A percentile compares a stretch with the other conserved stretches of the same genome.
Evolutionary conservation across 2,797 vertebrate genomes (phyloP).

Genomic region (Halcyon chelicuti): DNA sequence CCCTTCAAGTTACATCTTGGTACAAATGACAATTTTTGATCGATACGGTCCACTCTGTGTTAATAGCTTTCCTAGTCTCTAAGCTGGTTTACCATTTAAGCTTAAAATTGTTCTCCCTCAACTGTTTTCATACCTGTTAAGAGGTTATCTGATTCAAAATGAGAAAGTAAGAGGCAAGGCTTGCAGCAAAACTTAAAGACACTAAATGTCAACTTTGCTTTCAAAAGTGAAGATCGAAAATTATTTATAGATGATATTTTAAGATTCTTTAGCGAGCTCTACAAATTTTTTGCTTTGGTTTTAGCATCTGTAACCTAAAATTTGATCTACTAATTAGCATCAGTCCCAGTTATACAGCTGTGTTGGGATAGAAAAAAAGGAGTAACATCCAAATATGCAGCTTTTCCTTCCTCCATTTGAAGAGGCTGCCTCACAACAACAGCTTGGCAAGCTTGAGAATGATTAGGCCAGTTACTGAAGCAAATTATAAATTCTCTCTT

Average conservation of each 20-base stretch:
- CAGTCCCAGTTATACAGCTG: slow-evolving; percentile 51
- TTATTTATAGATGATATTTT: slow-evolving; percentile 24
- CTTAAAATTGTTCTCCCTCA: neutral
- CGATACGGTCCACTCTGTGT: neutral
- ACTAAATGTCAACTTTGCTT: neutral
- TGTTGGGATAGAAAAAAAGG: neutral
- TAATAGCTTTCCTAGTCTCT: neutral
- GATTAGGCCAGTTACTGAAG: neutral
- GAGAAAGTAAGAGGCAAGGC: neutral
- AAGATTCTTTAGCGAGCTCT: neutral
- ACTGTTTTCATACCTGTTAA: neutral
- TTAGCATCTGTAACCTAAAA: slow-evolving; percentile 57
- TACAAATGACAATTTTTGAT: neutral
- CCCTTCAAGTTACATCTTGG: neutral
- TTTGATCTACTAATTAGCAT: neutral
- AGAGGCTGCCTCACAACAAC: neutral
- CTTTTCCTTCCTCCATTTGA: slow-evolving; percentile 21
- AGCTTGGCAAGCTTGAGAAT: neutral
- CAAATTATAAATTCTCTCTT: neutral
- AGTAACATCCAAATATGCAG: neutral
- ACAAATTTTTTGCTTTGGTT: slow-evolving; percentile 27
- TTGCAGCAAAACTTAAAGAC: neutral
- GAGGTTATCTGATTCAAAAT: neutral
- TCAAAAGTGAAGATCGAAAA: neutral
- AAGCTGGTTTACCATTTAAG: neutral